A percentile compares a stretch with the other conserved stretches of the same genome.
phyloP scores from a whole-genome alignment of 2,113 vertebrate genomes.

The Odocoileus virginianus region DNA sequence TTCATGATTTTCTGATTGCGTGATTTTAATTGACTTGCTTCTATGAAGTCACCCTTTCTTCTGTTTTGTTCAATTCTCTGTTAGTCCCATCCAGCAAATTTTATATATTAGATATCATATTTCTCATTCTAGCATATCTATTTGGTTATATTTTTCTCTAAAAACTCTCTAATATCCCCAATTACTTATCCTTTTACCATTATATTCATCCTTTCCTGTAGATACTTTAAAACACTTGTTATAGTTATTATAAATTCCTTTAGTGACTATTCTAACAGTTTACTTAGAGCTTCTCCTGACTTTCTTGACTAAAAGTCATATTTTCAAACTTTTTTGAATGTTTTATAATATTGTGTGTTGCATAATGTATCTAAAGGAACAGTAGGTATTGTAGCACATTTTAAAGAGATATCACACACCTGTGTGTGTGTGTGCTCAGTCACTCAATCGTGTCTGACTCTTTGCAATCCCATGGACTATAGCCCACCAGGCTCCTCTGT shows the following conservation, averaged over 20 bases:
- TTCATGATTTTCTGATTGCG: not conserved
- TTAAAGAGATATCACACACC: not conserved
- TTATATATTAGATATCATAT: not conserved
- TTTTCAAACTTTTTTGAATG: not conserved
- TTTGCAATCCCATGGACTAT: not conserved
- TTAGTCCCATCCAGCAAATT: not conserved
- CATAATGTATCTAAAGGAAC: not conserved
- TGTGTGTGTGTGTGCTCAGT: not conserved
- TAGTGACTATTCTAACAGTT: not conserved
- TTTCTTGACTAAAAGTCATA: not conserved
- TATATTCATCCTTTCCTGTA: not conserved
- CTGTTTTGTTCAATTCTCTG: not conserved
- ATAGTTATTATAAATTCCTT: not conserved
- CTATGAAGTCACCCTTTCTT: not conserved
- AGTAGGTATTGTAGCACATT: not conserved
- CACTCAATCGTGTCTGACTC: not conserved
- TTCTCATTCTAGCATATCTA: not conserved
- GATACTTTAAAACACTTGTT: not conserved
- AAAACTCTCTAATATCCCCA: not conserved
- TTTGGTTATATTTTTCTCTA: not conserved
- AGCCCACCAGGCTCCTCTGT: not conserved
- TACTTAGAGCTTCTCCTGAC: not conserved
- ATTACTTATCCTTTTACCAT: not conserved
- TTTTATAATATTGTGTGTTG: not conserved
- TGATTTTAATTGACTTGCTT: not conserved